Evolutionary conservation across 2,888 invertebrate genomes (phyloP).

Genomic region (Petrolisthes cinctipes): DNA sequence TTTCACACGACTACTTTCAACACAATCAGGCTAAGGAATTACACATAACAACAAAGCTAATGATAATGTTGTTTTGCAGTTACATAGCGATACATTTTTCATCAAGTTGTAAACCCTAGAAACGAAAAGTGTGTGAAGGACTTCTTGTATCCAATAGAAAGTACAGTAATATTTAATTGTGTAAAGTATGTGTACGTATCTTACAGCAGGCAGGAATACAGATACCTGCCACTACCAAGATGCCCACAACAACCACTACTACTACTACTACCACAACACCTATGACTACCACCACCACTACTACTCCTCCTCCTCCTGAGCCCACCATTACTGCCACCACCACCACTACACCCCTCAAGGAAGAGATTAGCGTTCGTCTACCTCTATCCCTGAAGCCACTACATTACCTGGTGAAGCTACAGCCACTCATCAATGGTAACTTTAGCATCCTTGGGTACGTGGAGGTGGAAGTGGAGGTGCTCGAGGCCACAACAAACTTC

Average conservation of each 20-base stretch:
- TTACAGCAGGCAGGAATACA: too few species aligned
- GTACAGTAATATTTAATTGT: too few species aligned
- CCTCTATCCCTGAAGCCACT: conserved; percentile 45
- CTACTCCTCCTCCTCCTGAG: conserved; percentile 2
- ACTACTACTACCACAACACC: not conserved
- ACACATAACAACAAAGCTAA: too few species aligned
- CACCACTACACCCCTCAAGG: not conserved
- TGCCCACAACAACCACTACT: conserved; percentile 12
- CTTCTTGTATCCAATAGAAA: too few species aligned
- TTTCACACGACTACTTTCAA: too few species aligned
- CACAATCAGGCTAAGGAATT: too few species aligned
- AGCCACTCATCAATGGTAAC: conserved; percentile 71
- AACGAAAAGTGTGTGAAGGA: too few species aligned
- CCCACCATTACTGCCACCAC: not conserved
- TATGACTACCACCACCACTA: not conserved
- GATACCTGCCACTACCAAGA: not conserved
- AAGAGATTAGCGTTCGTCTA: conserved; percentile 32
- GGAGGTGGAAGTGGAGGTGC: conserved; percentile 61
- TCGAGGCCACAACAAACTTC: conserved; percentile 52
- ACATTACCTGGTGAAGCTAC: conserved; percentile 70
- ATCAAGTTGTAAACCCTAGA: too few species aligned
- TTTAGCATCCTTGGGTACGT: conserved; percentile 66
- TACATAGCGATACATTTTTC: too few species aligned
- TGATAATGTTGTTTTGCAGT: too few species aligned
- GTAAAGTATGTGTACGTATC: too few species aligned